These are phyloP conservation scores for Clamator glandarius DNA, from an alignment of 2,797 vertebrate species.

Conservation along the genomic window DNA sequence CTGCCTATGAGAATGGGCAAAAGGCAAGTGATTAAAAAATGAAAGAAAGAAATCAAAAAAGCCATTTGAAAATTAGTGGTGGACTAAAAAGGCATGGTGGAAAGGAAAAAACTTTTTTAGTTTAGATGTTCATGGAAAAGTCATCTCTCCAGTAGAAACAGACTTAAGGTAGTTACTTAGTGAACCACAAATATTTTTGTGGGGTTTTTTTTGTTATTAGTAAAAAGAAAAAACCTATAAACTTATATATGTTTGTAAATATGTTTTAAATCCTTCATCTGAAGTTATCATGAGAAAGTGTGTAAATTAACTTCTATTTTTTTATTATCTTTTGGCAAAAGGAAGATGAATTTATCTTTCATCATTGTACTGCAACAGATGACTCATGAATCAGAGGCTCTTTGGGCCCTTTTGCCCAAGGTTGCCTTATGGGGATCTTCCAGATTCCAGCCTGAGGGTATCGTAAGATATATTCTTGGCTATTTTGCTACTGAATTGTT, in stretches of 20 bases:
- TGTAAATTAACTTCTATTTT: background rate
- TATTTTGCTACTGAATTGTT: fast-evolving
- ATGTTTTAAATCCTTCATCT: background rate
- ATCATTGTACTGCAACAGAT: background rate
- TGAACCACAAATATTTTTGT: background rate
- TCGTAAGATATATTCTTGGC: background rate
- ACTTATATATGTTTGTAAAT: fast-evolving
- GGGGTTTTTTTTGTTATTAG: background rate
- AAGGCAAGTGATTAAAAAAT: background rate
- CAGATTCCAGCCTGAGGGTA: background rate
- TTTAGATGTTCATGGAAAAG: background rate
- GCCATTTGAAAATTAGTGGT: background rate
- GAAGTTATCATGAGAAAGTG: background rate
- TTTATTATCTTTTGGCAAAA: background rate
- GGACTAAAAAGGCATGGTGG: background rate
- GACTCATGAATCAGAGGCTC: background rate
- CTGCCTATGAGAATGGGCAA: background rate
- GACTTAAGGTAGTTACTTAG: background rate
- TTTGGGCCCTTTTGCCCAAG: background rate
- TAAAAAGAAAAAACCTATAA: background rate
- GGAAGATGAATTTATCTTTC: background rate
- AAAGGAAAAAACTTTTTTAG: background rate
- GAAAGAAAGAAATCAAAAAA: background rate
- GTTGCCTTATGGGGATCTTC: background rate
- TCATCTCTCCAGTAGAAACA: background rate